Percentiles rank a stretch among this genome's conserved stretches.
Conservation (phyloP, 2,113 vertebrate genomes). For the Microtus oregoni region DNA sequence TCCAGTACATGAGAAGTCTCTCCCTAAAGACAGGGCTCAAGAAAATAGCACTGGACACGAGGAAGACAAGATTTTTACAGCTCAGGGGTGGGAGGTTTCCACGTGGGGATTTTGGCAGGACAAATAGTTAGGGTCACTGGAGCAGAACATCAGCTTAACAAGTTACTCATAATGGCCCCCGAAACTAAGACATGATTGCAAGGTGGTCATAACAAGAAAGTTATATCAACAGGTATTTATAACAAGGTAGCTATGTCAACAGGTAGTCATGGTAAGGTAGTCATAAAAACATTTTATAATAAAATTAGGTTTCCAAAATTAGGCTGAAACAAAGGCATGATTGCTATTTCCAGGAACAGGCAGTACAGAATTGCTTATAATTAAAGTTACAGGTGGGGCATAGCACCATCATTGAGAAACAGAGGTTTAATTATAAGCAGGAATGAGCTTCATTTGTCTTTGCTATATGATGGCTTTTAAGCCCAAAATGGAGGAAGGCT, state of each 20-base stretch:
- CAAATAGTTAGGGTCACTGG: background rate
- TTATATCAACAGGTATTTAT: background rate
- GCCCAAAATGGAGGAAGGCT: background rate
- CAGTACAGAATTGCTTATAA: too few relatives aligned
- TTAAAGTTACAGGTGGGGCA: background rate
- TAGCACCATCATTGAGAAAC: background rate
- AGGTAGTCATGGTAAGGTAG: background rate
- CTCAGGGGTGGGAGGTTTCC: too few relatives aligned
- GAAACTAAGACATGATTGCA: background rate
- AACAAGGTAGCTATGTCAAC: background rate
- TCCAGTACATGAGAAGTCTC: too few relatives aligned
- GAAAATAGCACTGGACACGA: background rate
- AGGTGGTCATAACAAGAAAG: background rate
- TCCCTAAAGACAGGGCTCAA: background rate
- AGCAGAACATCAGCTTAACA: background rate
- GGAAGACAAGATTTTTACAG: background rate
- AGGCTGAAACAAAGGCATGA: background rate
- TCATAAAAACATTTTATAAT: background rate
- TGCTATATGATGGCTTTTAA: background rate
- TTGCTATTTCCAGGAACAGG: background rate
- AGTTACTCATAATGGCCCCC: background rate
- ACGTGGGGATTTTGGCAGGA: background rate
- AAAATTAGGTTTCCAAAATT: background rate
- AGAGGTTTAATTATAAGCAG: background rate
- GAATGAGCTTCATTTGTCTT: background rate